Conservation (phyloP, 1,140 invertebrate species). For the Copidosoma floridanum region DNA sequence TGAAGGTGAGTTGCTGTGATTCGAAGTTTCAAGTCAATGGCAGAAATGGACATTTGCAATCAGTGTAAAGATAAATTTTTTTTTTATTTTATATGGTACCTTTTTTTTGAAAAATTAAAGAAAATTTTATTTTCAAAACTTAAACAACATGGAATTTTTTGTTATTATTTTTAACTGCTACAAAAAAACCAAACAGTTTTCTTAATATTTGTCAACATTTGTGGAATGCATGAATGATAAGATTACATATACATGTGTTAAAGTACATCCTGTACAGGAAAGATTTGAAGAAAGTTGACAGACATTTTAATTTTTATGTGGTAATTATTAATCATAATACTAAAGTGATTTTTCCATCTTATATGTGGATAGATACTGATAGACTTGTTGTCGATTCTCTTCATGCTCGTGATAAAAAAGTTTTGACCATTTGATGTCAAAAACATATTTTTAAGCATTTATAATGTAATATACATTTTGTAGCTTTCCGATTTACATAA, state of each 20-base stretch:
- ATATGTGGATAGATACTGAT: too few relatives aligned
- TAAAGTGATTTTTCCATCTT: background rate
- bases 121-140: background rate
- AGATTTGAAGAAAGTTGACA: background rate
- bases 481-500: too few relatives aligned
- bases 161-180: slow-evolving; percentile 7
- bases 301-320: slow-evolving; percentile 12
- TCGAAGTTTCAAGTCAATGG: background rate
- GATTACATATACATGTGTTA: too few relatives aligned
- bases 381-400: too few relatives aligned
- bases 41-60: slow-evolving; percentile 6
- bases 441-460: too few relatives aligned
- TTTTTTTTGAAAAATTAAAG: slow-evolving; percentile 1
- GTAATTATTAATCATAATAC: slow-evolving; percentile 11
- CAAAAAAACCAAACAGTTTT: too few relatives aligned
- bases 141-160: background rate
- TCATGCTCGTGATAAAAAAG: too few relatives aligned
- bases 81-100: slow-evolving; percentile 7
- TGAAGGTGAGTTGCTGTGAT: slow-evolving; percentile 8
- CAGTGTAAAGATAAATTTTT: slow-evolving; percentile 11
- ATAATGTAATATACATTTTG: too few relatives aligned
- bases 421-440: too few relatives aligned
- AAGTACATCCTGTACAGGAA: too few relatives aligned
- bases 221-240: too few relatives aligned
- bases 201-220: background rate